These are phyloP conservation scores for Ericerus pela DNA, from an alignment of 1,140 invertebrate genomes.

Conservation along the genomic window DNA sequence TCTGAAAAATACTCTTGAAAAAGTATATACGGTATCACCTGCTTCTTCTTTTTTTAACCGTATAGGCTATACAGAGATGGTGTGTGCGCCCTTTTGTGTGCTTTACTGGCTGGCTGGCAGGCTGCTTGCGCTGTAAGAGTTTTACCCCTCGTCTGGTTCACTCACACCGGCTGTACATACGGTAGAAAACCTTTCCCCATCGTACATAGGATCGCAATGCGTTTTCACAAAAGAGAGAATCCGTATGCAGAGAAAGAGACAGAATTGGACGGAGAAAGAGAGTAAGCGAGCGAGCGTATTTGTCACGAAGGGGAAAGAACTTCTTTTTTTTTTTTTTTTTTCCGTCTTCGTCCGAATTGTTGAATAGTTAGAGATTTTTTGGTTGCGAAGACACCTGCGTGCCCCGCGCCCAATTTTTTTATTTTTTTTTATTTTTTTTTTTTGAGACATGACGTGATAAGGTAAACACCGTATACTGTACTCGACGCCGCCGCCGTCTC, in stretches of 20 bases:
- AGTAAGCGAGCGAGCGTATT: too few species aligned
- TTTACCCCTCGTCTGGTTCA: constrained; percentile 11
- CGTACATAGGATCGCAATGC: constrained; percentile 5
- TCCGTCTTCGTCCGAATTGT: constrained; percentile 2
- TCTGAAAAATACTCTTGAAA: constrained; percentile 3
- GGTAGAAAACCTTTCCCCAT: constrained; percentile 7
- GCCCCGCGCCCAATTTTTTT: not conserved
- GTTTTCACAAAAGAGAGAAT: constrained; percentile 4
- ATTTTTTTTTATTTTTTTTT: too few species aligned
- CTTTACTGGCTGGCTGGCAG: too few species aligned
- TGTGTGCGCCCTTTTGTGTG: not conserved
- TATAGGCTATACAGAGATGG: not conserved
- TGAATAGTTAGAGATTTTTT: constrained; percentile 8
- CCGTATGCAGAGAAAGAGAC: too few species aligned
- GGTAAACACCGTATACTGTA: not conserved
- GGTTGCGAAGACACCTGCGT: constrained; percentile 3
- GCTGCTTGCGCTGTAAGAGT: too few species aligned
- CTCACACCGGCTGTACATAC: constrained; percentile 4
- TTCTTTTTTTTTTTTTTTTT: not conserved
- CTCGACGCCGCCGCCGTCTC: not conserved
- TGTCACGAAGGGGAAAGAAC: not conserved
- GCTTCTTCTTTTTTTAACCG: not conserved
- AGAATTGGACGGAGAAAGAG: too few species aligned
- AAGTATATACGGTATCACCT: not conserved
- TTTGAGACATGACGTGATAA: not conserved